Percentiles rank a stretch among this genome's conserved stretches.
phyloP scores from a whole-genome alignment of 2,888 invertebrate species.

The Sarcophaga subvicina region DNA sequence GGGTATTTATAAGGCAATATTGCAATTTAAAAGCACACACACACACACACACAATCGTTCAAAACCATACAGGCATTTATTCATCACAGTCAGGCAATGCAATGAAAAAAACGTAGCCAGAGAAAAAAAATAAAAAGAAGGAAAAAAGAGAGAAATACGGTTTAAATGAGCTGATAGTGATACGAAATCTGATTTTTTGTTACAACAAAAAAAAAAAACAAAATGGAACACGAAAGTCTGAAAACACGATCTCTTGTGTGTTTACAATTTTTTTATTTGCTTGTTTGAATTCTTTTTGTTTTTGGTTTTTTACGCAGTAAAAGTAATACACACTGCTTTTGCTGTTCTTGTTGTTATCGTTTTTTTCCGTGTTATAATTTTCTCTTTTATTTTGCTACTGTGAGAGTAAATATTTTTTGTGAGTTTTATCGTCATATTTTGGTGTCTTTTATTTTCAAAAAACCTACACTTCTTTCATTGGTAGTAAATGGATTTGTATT shows the following conservation, averaged over 20 bases:
- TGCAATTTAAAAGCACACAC: not conserved
- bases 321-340: not conserved
- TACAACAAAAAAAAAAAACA: not conserved
- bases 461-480: too few relatives aligned
- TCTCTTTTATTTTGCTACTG: slow-evolving; percentile 33
- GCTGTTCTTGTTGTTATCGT: slow-evolving; percentile 44
- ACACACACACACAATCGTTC: not conserved
- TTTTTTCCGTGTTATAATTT: slow-evolving; percentile 45
- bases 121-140: not conserved
- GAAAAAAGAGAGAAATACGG: slow-evolving; percentile 6
- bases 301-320: not conserved
- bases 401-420: slow-evolving; percentile 28
- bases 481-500: too few relatives aligned
- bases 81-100: not conserved
- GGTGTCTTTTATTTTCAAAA: slow-evolving; percentile 10
- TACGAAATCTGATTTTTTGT: slow-evolving; percentile 48
- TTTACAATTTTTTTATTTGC: not conserved
- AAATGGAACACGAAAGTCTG: not conserved
- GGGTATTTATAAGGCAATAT: not conserved
- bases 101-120: not conserved
- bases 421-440: slow-evolving; percentile 15
- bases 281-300: not conserved
- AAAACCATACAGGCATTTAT: not conserved
- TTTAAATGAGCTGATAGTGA: slow-evolving; percentile 41
- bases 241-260: not conserved